These are phyloP conservation scores for Mustela erminea DNA, from an alignment of 2,797 vertebrate species.

Conservation along the genomic window DNA sequence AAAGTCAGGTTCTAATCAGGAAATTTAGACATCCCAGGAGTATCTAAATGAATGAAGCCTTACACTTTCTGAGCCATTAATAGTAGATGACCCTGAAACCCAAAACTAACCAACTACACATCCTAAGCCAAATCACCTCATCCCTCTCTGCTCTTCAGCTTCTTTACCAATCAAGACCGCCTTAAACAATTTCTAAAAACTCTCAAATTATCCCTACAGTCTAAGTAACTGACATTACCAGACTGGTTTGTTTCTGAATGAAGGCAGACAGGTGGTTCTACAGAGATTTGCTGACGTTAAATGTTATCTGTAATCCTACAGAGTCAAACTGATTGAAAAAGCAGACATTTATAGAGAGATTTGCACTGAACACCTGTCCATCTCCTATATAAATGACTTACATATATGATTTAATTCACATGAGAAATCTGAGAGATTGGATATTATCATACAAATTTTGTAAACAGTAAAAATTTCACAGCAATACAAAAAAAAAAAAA, in stretches of 20 bases:
- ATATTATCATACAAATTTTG: background rate
- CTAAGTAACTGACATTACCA: background rate
- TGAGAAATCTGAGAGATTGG: background rate
- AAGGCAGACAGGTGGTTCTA: background rate
- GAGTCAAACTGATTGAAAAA: constrained; percentile 33
- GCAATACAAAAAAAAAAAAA: background rate
- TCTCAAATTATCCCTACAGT: background rate
- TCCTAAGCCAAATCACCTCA: background rate
- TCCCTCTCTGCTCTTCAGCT: background rate
- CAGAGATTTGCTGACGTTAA: background rate
- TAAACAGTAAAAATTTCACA: constrained; percentile 33
- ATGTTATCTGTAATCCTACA: background rate
- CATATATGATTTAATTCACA: background rate
- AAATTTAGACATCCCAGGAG: constrained; percentile 40
- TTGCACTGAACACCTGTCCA: background rate
- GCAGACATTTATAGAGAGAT: background rate
- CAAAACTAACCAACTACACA: background rate
- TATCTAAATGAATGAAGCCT: constrained; percentile 44
- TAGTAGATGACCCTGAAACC: background rate
- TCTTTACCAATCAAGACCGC: background rate
- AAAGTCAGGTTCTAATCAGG: constrained; percentile 1
- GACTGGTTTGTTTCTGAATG: constrained; percentile 20
- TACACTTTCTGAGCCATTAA: background rate
- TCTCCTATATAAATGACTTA: background rate
- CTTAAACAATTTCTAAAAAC: constrained; percentile 20